Base-by-base conservation (phyloP, 2,888 invertebrate species). In the Eupithecia subfuscata region DNA sequence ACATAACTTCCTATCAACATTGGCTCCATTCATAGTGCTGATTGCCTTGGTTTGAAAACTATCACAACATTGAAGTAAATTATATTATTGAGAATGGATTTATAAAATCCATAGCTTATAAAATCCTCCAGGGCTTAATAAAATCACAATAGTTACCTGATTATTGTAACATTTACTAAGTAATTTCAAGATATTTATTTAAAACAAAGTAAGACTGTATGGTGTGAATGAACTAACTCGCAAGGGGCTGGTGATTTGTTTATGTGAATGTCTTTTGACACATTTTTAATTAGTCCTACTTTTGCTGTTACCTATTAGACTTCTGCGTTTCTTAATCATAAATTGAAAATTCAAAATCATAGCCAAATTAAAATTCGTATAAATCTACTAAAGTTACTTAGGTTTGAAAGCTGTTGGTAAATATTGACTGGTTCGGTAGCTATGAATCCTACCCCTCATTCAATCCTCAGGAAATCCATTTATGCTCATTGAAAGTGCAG, bases 1-100 rank as follows among this genome's bases (percentile, higher is more conserved):
- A 88, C 83, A 88, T 87, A 85, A 91, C 90, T 93, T 92, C 92
- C 91, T 91, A 91, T 88, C 86, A 85, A 87, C 79, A 69, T 78
- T 79, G 71, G 22, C 82, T 71, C 77, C 79, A 81, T 81, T 82
- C 69, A 76, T 76, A 78, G 70, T 67, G 14, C 72, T 75, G 43
- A 9, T 67, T 80, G 71, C 74, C 77, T 82, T 82, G 82, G 80
- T 82, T 78, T 80, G 60, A 30, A 73, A 77, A 22, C 48, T 70
- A 71, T 69, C 45, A 69, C 69, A 73, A 76, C 73, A 72, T 67
- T 56, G 22, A 67, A 34, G 16, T 16, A 63, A 63, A 63, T 16
- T 30, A 18, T 14, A 52, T 9, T 9, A 48, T 18, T n/a, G 52
- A n/a, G 52, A 56, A n/a, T 52, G 22, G 52, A 56, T n/a, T 56